A percentile compares a stretch with the other conserved stretches of the same genome.
These are phyloP conservation scores for Mellivora capensis DNA, from an alignment of 2,113 vertebrate species.

Conservation along the genomic window DNA sequence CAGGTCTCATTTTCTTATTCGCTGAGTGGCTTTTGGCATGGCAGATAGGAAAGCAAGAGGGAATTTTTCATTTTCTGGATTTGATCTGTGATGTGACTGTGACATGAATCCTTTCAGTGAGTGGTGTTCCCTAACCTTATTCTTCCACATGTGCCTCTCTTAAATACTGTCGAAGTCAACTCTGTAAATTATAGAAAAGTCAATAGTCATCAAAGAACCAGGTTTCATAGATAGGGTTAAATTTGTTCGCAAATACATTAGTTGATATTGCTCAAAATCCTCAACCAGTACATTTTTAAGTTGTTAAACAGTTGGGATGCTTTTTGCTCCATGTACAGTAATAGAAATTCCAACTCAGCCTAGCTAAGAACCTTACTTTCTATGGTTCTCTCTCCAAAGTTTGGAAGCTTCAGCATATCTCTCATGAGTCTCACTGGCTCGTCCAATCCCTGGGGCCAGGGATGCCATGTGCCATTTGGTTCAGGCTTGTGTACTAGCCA, in stretches of 20 bases:
- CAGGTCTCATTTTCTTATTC: not conserved
- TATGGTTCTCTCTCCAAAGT: not conserved
- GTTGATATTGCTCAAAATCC: not conserved
- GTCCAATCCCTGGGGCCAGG: not conserved
- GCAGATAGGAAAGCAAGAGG: not conserved
- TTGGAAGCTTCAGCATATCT: not conserved
- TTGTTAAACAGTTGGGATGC: conserved; percentile 3
- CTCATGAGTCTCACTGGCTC: not conserved
- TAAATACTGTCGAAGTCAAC: not conserved
- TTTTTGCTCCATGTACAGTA: not conserved
- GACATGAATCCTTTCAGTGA: not conserved
- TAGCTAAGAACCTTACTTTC: not conserved
- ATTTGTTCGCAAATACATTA: not conserved
- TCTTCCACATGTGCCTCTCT: not conserved
- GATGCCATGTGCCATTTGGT: not conserved
- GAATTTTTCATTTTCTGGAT: not conserved
- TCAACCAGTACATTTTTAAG: not conserved
- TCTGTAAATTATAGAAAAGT: not conserved
- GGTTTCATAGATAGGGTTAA: not conserved
- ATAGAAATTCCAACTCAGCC: not conserved
- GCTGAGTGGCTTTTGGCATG: not conserved
- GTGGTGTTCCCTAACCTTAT: not conserved
- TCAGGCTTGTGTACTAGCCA: not conserved
- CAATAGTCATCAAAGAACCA: not conserved
- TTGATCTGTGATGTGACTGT: conserved; percentile 1